phyloP scores from a whole-genome alignment of 2,797 vertebrate species.

The Onychomys torridus region DNA sequence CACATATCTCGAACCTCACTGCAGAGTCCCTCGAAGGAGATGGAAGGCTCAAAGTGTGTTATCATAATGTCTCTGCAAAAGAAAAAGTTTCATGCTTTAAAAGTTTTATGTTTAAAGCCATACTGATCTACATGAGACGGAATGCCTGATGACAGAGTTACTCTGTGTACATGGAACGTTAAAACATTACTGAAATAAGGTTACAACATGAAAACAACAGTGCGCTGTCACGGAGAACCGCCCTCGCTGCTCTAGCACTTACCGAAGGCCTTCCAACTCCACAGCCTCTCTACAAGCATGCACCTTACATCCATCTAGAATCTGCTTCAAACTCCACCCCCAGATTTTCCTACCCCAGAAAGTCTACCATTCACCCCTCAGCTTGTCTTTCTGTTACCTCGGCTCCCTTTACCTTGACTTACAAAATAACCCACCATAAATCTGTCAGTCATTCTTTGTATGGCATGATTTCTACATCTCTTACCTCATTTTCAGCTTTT shows the following conservation, averaged over 20 bases:
- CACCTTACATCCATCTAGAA: not conserved
- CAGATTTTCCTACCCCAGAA: not conserved
- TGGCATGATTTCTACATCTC: slow-evolving; percentile 1
- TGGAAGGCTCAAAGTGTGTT: slow-evolving; percentile 98
- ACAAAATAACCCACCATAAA: not conserved
- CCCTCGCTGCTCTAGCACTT: not conserved
- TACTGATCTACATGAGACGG: not conserved
- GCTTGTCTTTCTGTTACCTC: not conserved
- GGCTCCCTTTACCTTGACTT: not conserved
- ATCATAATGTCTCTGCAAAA: slow-evolving; percentile 98
- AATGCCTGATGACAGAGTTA: not conserved
- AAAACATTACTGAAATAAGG: not conserved
- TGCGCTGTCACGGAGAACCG: not conserved
- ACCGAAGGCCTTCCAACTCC: not conserved
- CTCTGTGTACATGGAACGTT: not conserved
- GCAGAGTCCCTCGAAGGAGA: slow-evolving; percentile 96
- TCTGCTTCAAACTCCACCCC: not conserved
- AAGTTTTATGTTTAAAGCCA: not conserved
- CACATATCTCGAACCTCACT: slow-evolving; percentile 98
- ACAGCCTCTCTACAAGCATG: not conserved
- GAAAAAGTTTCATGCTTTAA: slow-evolving; percentile 67
- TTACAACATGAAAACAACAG: not conserved
- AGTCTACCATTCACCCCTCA: not conserved
- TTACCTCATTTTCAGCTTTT: not conserved
- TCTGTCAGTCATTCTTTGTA: not conserved